Conservation (phyloP, 2,797 vertebrate species). For the Phataginus tetradactyla region DNA sequence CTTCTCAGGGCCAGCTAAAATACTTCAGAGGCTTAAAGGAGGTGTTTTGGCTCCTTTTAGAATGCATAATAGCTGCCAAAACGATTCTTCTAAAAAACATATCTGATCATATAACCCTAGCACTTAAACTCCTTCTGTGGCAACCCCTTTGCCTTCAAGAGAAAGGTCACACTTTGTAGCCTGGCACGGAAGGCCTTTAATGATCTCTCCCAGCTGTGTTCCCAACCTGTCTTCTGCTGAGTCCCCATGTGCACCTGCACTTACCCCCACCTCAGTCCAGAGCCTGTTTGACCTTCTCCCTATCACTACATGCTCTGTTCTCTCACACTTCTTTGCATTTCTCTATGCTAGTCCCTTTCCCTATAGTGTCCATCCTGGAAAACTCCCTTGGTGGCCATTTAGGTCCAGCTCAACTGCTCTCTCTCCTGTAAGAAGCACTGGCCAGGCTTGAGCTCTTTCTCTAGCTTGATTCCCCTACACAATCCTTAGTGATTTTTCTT, state of each 20-base stretch:
- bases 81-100: constrained; percentile 37
- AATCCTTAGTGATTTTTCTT: not conserved
- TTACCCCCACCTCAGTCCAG: not conserved
- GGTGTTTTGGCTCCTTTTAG: constrained; percentile 57
- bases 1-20: constrained; percentile 46
- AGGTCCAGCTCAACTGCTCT: not conserved
- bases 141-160: constrained; percentile 9
- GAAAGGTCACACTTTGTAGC: constrained; percentile 19
- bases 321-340: not conserved
- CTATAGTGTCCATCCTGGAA: not conserved
- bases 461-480: not conserved
- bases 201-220: not conserved
- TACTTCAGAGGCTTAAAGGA: constrained; percentile 48
- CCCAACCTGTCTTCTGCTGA: not conserved
- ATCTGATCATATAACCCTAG: constrained; percentile 36
- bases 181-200: not conserved
- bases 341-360: not conserved
- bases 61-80: constrained; percentile 40
- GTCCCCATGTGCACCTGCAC: fast-evolving
- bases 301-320: fast-evolving
- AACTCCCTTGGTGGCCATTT: not conserved
- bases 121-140: constrained; percentile 23
- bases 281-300: not conserved
- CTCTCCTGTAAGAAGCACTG: not conserved
- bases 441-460: not conserved